Evolutionary conservation across 2,797 vertebrate species (phyloP).

Genomic region (Lemur catta): DNA sequence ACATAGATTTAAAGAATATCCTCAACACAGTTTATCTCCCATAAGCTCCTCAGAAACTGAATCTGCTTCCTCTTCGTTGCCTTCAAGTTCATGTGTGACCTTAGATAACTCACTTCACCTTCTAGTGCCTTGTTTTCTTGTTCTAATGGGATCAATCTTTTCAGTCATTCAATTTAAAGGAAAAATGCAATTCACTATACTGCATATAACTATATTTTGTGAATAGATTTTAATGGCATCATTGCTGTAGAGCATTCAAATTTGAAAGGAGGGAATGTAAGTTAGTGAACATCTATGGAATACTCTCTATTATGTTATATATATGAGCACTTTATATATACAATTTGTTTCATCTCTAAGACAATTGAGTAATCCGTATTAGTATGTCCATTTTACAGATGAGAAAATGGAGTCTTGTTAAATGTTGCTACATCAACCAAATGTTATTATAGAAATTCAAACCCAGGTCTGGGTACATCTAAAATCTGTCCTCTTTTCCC

Average conservation of each 20-base stretch:
- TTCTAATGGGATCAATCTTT: background rate
- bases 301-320: background rate
- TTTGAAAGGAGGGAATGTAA: background rate
- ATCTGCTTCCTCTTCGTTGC: background rate
- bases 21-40: background rate
- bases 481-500: background rate
- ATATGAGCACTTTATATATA: background rate
- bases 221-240: slow-evolving; percentile 15
- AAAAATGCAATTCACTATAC: background rate
- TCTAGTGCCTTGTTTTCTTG: background rate
- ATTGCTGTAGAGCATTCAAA: background rate
- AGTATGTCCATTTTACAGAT: slow-evolving; percentile 18
- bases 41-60: background rate
- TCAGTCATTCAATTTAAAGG: slow-evolving; percentile 4
- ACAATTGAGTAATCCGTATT: background rate
- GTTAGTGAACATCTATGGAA: background rate
- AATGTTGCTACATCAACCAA: background rate
- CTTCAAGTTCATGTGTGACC: background rate
- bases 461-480: background rate
- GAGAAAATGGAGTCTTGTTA: background rate
- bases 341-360: background rate
- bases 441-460: background rate
- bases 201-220: background rate
- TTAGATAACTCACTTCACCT: background rate
- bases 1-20: background rate